Conservation (phyloP, 2,888 invertebrate species). For the Lepidonotus clava region DNA sequence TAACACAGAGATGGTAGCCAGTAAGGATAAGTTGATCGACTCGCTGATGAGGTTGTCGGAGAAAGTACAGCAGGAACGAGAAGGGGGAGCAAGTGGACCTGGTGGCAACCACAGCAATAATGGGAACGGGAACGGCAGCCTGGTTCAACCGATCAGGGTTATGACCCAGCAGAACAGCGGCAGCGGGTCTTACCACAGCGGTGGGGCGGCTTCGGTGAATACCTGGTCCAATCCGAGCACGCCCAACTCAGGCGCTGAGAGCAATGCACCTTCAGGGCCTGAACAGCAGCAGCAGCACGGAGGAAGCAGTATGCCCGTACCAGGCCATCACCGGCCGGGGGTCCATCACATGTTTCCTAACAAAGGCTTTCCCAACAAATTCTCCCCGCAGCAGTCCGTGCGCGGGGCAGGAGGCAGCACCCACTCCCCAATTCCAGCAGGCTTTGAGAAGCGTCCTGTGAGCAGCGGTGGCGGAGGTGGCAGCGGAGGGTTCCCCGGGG, state of each 20-base stretch:
- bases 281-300: no score
- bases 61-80: background rate
- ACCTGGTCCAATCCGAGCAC: conserved; percentile 58
- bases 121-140: background rate
- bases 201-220: conserved; percentile 31
- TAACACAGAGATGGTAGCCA: conserved; percentile 16
- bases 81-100: conserved; percentile 32
- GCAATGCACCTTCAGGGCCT: conserved; percentile 52
- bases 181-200: conserved; percentile 5
- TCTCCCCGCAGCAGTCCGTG: background rate
- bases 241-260: conserved; percentile 57
- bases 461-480: background rate
- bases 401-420: conserved; percentile 9
- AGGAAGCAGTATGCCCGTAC: background rate
- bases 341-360: conserved; percentile 45
- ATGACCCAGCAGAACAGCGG: conserved; percentile 34
- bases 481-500: background rate
- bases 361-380: conserved; percentile 41
- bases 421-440: conserved; percentile 45
- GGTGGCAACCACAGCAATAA: background rate
- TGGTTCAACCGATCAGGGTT: conserved; percentile 52
- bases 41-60: background rate
- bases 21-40: conserved; percentile 45
- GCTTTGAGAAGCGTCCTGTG: conserved; percentile 42
- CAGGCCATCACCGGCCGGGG: background rate